Conservation (phyloP, 2,888 invertebrate species). For the Eledona agricola region DNA sequence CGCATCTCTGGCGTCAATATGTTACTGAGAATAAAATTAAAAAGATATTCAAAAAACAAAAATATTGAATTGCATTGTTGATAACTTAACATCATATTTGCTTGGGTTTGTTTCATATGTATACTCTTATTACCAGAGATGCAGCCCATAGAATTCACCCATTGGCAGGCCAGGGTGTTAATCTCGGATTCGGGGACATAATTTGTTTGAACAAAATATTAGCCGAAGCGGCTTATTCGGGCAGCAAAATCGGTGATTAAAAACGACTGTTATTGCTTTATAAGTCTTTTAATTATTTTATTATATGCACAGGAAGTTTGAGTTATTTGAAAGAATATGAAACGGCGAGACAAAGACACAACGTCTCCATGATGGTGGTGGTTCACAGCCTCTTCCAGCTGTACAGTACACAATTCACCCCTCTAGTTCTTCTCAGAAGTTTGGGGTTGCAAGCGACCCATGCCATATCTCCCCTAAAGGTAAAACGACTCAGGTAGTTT, state of each 20-base stretch:
- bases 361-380: constrained; percentile 87
- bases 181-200: constrained; percentile 96
- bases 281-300: constrained; percentile 7
- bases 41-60: too few species aligned
- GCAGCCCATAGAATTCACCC: constrained; percentile 94
- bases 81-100: too few species aligned
- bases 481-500: too few species aligned
- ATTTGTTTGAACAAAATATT: constrained; percentile 75
- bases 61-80: too few species aligned
- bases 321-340: constrained; percentile 84
- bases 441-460: constrained; percentile 84
- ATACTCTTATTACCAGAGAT: constrained; percentile 67
- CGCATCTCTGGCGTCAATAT: too few species aligned
- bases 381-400: constrained; percentile 88
- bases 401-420: constrained; percentile 77
- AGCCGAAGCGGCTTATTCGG: constrained; percentile 75
- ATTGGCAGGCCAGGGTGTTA: constrained; percentile 97
- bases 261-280: background rate
- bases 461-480: constrained; percentile 79
- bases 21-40: too few species aligned
- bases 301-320: constrained; percentile 68
- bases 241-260: constrained; percentile 73
- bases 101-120: too few species aligned
- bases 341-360: constrained; percentile 81
- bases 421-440: constrained; percentile 81